phyloP scores from a whole-genome alignment of 2,888 invertebrate species.

The Baronia brevicornis region DNA sequence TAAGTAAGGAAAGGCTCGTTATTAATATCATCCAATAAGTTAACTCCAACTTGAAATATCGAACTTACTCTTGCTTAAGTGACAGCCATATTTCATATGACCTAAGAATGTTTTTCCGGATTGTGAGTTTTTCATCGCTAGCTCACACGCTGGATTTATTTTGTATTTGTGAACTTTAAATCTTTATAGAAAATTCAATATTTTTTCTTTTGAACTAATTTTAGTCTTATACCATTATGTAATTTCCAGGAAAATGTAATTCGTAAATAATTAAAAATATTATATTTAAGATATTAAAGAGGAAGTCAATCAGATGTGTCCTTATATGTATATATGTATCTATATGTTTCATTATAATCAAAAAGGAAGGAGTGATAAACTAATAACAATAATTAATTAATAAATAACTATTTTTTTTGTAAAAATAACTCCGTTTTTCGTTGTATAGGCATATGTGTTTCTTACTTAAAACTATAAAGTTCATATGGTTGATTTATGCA shows the following conservation, averaged over 20 bases:
- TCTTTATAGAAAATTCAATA: constrained; percentile 10
- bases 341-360: too few species aligned
- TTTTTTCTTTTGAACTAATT: background rate
- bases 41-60: constrained; percentile 67
- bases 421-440: background rate
- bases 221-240: too few species aligned
- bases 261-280: too few species aligned
- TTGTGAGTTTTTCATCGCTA: constrained; percentile 55
- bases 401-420: background rate
- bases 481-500: too few species aligned
- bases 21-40: constrained; percentile 73
- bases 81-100: constrained; percentile 62
- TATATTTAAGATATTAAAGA: too few species aligned
- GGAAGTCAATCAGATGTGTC: too few species aligned
- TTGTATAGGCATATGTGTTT: background rate
- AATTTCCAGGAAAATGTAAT: too few species aligned
- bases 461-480: constrained; percentile 6
- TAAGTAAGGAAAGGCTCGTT: constrained; percentile 69
- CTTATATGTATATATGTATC: too few species aligned
- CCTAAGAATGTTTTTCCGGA: constrained; percentile 71
- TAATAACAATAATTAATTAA: background rate
- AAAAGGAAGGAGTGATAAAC: background rate
- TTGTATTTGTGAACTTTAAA: constrained; percentile 15
- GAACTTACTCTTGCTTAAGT: constrained; percentile 70
- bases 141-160: constrained; percentile 39